A percentile compares a stretch with the other conserved stretches of the same genome.
These are phyloP conservation scores for Dynastes grantii DNA, from an alignment of 2,888 invertebrate genomes.

Conservation along the genomic window DNA sequence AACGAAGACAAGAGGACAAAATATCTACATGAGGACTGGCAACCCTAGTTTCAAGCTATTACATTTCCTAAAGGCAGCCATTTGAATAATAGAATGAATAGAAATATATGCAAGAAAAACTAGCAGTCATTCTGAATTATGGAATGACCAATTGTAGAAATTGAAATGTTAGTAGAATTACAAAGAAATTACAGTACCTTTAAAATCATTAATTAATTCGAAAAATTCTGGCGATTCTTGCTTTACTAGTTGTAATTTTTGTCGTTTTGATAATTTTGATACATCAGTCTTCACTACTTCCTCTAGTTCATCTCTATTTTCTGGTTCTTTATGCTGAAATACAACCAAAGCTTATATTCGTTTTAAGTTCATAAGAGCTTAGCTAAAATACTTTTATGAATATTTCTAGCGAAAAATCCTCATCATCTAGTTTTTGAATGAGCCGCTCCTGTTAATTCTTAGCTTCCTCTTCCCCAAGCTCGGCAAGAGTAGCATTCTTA, in stretches of 20 bases:
- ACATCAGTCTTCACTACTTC: slow-evolving; percentile 83
- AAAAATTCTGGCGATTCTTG: slow-evolving; percentile 92
- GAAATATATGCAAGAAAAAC: not conserved
- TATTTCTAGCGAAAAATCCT: slow-evolving; percentile 81
- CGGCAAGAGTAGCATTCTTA: slow-evolving; percentile 82
- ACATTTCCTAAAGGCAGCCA: not conserved
- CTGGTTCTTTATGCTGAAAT: slow-evolving; percentile 61
- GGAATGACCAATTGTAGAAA: not conserved
- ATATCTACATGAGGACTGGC: no score
- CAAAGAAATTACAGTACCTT: slow-evolving; percentile 65
- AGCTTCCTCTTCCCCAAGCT: slow-evolving; percentile 89
- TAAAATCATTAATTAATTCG: slow-evolving; percentile 85
- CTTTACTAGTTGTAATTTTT: slow-evolving; percentile 83
- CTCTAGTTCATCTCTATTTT: slow-evolving; percentile 68
- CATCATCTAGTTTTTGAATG: slow-evolving; percentile 84
- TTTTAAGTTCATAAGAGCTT: not conserved
- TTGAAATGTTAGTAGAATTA: no score
- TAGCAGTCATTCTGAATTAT: not conserved
- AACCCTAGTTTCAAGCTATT: not conserved
- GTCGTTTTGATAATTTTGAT: slow-evolving; percentile 81
- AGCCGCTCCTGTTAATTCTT: slow-evolving; percentile 85
- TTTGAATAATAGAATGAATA: not conserved
- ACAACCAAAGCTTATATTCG: slow-evolving; percentile 50
- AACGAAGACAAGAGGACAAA: no score
- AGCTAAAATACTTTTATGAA: slow-evolving; percentile 45